Conservation (phyloP, 1,140 invertebrate genomes). For the Microplitis demolitor region DNA sequence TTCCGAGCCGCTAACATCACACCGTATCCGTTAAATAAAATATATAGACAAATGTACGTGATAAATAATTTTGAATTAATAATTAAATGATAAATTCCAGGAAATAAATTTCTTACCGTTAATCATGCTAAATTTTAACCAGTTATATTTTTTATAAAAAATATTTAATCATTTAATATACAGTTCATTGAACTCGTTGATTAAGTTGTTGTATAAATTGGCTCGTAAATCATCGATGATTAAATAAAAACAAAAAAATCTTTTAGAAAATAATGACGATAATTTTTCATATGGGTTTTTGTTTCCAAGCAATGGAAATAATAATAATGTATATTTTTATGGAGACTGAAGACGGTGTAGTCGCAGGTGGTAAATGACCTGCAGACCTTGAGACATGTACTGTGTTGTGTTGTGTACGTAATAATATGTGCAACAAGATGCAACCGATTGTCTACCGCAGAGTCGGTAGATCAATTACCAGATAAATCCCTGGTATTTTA, state of each 20-base stretch:
- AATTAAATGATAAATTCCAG: constrained; percentile 23
- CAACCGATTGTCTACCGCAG: constrained; percentile 15
- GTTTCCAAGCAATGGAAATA: no score
- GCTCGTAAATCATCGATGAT: background rate
- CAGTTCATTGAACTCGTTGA: background rate
- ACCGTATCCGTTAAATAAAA: constrained; percentile 21
- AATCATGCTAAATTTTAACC: background rate
- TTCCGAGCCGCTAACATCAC: constrained; percentile 16
- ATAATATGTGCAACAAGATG: constrained; percentile 2
- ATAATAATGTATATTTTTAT: background rate
- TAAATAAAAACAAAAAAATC: background rate
- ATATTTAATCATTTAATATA: background rate
- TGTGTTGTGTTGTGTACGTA: background rate
- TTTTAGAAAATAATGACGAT: background rate
- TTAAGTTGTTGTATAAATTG: background rate
- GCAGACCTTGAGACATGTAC: constrained; percentile 54
- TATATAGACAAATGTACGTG: constrained; percentile 27
- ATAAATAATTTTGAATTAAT: constrained; percentile 39
- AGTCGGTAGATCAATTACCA: background rate
- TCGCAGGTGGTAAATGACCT: constrained; percentile 59
- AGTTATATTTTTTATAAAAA: background rate
- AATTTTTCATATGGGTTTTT: background rate
- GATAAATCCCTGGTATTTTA: background rate
- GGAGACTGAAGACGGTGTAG: background rate
- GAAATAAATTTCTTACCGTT: background rate